These are phyloP conservation scores for Lordiphosa stackelbergi DNA, from an alignment of 1,140 invertebrate species.

Conservation along the genomic window DNA sequence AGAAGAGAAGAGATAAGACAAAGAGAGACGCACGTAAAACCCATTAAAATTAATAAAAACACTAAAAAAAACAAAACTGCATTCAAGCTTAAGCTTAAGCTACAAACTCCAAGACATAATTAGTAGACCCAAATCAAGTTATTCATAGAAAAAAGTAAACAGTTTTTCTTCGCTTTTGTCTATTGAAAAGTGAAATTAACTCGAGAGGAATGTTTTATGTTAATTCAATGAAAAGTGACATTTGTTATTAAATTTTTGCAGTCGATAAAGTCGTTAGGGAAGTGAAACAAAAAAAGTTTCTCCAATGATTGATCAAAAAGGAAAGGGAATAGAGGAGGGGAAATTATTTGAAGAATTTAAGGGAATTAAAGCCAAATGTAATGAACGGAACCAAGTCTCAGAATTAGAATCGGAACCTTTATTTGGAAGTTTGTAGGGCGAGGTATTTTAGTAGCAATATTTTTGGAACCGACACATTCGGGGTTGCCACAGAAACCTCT, in stretches of 20 bases:
- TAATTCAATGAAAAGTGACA: constrained; percentile 56
- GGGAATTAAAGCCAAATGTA: too few species aligned
- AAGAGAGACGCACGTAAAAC: constrained; percentile 49
- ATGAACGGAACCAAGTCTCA: too few species aligned
- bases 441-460: too few species aligned
- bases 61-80: constrained; percentile 9
- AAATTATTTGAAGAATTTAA: too few species aligned
- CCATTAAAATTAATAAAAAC: constrained; percentile 69
- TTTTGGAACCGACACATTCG: too few species aligned
- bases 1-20: constrained; percentile 3
- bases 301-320: constrained; percentile 28
- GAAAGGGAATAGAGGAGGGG: constrained; percentile 1
- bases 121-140: constrained; percentile 58
- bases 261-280: constrained; percentile 32
- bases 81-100: constrained; percentile 25
- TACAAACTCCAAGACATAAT: constrained; percentile 36
- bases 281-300: constrained; percentile 26
- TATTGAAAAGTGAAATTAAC: constrained; percentile 64
- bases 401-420: neutral
- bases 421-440: constrained; percentile 19
- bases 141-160: constrained; percentile 42
- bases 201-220: constrained; percentile 33
- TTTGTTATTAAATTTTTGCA: constrained; percentile 20
- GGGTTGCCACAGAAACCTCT: too few species aligned
- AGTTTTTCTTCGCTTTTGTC: constrained; percentile 66